phyloP scores from a whole-genome alignment of 2,888 invertebrate genomes.

The Carcina quercana region DNA sequence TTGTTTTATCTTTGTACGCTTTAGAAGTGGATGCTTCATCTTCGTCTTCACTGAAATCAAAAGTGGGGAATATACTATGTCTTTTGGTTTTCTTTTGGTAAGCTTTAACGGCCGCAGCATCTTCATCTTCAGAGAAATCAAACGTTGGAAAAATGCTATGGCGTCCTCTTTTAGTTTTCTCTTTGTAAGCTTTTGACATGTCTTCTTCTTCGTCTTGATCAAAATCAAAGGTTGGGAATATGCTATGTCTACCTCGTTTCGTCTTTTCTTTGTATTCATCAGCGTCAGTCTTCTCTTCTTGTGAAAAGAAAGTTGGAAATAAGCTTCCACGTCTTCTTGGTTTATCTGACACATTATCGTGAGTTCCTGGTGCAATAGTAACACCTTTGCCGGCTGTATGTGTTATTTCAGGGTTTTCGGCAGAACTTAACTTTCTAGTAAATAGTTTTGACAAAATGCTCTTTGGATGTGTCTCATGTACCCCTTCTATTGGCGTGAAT shows the following conservation, averaged over 20 bases:
- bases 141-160: conserved; percentile 57
- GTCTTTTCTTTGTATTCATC: conserved; percentile 34
- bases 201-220: conserved; percentile 31
- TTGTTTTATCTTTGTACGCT: conserved; percentile 51
- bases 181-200: conserved; percentile 38
- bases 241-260: conserved; percentile 26
- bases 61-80: conserved; percentile 57
- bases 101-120: conserved; percentile 34
- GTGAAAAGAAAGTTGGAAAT: conserved; percentile 45
- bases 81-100: conserved; percentile 49
- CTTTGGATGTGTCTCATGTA: conserved; percentile 31
- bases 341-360: conserved; percentile 34
- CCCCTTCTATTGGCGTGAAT: conserved; percentile 19
- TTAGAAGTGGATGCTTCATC: conserved; percentile 34
- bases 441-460: conserved; percentile 46
- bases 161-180: conserved; percentile 51
- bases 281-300: conserved; percentile 39
- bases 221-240: conserved; percentile 37
- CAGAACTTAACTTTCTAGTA: conserved; percentile 44
- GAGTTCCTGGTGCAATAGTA: conserved; percentile 35
- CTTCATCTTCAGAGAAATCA: conserved; percentile 61
- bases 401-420: conserved; percentile 47
- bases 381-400: conserved; percentile 49
- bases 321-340: conserved; percentile 50
- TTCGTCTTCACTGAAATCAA: conserved; percentile 47